Evolutionary conservation across 1,140 invertebrate genomes (phyloP).

Genomic region (Pachyrhynchus sulphureomaculatus): DNA sequence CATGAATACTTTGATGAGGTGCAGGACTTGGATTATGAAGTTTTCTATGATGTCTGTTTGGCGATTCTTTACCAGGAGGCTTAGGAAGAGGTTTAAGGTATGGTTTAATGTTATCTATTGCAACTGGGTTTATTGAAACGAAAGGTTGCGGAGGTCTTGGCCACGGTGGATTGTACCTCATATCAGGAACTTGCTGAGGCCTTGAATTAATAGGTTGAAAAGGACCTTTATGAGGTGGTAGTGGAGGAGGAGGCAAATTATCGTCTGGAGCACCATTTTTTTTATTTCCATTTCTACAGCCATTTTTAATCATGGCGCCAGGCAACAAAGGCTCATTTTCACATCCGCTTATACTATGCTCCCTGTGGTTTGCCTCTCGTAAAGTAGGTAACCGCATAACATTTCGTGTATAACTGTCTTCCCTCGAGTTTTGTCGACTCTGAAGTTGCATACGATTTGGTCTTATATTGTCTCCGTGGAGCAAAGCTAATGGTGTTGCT

Average conservation of each 20-base stretch:
- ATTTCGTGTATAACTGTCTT: slow-evolving; percentile 46
- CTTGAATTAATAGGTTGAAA: slow-evolving; percentile 36
- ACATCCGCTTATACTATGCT: slow-evolving; percentile 53
- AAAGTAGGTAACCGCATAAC: slow-evolving; percentile 45
- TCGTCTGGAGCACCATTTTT: slow-evolving; percentile 51
- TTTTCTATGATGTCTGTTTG: slow-evolving; percentile 45
- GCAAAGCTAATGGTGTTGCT: slow-evolving; percentile 65
- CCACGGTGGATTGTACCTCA: slow-evolving; percentile 57
- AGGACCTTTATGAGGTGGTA: slow-evolving; percentile 56
- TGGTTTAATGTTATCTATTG: slow-evolving; percentile 49
- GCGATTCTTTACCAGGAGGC: slow-evolving; percentile 53
- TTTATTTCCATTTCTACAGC: slow-evolving; percentile 36
- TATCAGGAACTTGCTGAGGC: slow-evolving; percentile 43
- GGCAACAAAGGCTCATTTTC: slow-evolving; percentile 70
- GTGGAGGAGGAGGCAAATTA: slow-evolving; percentile 57
- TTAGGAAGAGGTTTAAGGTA: slow-evolving; percentile 63
- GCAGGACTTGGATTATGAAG: slow-evolving; percentile 32
- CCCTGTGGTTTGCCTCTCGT: slow-evolving; percentile 41
- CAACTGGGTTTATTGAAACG: slow-evolving; percentile 42
- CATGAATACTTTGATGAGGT: slow-evolving; percentile 32
- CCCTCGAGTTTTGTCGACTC: slow-evolving; percentile 38
- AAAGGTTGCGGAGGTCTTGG: slow-evolving; percentile 56
- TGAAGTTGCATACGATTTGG: slow-evolving; percentile 43
- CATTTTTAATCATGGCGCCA: slow-evolving; percentile 47
- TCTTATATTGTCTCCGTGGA: slow-evolving; percentile 55